These are phyloP conservation scores for Euschistus heros DNA, from an alignment of 1,140 invertebrate genomes.

Conservation along the genomic window DNA sequence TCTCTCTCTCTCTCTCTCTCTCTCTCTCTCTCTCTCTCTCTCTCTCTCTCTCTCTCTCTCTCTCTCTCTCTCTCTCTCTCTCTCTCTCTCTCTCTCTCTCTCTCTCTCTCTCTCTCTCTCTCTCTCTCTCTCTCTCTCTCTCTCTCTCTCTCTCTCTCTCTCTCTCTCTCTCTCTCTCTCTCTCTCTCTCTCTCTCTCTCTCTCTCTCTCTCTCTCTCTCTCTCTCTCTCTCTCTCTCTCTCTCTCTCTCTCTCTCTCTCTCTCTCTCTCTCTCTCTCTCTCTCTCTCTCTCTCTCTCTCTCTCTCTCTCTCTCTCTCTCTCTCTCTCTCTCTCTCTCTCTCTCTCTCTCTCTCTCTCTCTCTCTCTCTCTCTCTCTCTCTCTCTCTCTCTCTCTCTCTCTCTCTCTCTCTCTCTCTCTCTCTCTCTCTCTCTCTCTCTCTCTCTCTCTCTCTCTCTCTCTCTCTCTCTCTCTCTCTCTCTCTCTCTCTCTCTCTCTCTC, in stretches of 20 bases:
- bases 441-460: not conserved
- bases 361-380: not conserved
- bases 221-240: slow-evolving; percentile 20
- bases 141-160: not conserved
- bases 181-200: slow-evolving; percentile 15
- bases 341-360: not conserved
- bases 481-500: not conserved
- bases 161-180: not conserved
- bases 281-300: not conserved
- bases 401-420: not conserved
- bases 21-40: not conserved
- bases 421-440: not conserved
- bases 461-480: not conserved
- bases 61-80: not conserved
- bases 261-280: slow-evolving; percentile 7
- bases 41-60: not conserved
- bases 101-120: not conserved
- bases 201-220: slow-evolving; percentile 21
- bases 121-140: not conserved
- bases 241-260: slow-evolving; percentile 19
- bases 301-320: not conserved
- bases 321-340: not conserved
- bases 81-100: not conserved
- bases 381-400: not conserved
- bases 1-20: slow-evolving; percentile 17